Percentiles rank a stretch among this genome's conserved stretches.
Conservation (phyloP, 2,113 vertebrate genomes). For the Centropus bengalensis region DNA sequence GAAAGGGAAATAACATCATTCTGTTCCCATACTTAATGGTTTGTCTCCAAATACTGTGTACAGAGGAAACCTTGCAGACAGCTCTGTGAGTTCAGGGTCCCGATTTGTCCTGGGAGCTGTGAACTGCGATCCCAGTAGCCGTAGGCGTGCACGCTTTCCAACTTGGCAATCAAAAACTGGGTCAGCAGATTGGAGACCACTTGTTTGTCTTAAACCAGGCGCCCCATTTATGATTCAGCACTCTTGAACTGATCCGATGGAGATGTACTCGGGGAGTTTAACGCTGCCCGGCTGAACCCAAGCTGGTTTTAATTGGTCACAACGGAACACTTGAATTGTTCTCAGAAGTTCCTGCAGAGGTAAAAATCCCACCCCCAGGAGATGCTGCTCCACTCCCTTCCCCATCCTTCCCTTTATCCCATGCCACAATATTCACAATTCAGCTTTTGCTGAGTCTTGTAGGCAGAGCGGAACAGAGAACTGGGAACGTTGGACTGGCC, state of each 20-base stretch:
- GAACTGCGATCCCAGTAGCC: not conserved
- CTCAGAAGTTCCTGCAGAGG: not conserved
- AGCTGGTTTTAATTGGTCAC: not conserved
- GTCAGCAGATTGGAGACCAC: not conserved
- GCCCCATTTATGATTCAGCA: not conserved
- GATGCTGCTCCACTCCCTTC: rapidly evolving
- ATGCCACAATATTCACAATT: rapidly evolving
- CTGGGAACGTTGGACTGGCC: not conserved
- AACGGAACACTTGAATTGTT: not conserved
- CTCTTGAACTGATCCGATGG: not conserved
- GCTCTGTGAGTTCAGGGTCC: not conserved
- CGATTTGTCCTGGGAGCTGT: not conserved
- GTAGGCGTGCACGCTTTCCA: not conserved
- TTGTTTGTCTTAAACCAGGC: not conserved
- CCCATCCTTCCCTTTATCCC: not conserved
- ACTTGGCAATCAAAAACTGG: not conserved
- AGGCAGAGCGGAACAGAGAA: not conserved
- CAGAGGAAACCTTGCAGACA: not conserved
- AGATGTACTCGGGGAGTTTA: not conserved
- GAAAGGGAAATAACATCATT: not conserved
- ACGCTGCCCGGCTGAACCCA: not conserved
- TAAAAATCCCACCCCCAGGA: not conserved
- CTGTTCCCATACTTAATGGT: not conserved
- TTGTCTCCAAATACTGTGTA: not conserved
- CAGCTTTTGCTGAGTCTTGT: not conserved